A percentile compares a stretch with the other conserved stretches of the same genome.
Conservation (phyloP, 2,797 vertebrate genomes). For the Ctenopoma multispine region DNA sequence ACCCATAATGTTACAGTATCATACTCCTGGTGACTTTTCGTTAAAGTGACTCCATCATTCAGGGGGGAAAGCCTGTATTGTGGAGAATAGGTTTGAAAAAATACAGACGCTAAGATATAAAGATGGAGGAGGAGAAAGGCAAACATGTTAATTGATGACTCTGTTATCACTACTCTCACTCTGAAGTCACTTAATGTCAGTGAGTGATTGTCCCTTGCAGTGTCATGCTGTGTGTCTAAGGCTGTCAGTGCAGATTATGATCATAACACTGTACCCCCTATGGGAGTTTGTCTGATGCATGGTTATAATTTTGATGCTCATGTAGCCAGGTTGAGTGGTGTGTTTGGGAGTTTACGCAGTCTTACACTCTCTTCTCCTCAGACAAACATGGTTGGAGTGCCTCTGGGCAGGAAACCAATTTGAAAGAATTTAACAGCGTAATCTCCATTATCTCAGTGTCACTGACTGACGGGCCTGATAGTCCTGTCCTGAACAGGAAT, state of each 20-base stretch:
- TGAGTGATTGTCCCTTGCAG: not conserved
- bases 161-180: not conserved
- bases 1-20: too few relatives aligned
- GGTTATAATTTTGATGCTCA: not conserved
- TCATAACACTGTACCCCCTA: not conserved
- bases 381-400: not conserved
- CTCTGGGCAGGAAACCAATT: not conserved
- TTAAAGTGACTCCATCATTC: not conserved
- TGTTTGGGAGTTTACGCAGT: not conserved
- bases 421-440: not conserved
- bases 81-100: not conserved
- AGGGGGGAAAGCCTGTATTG: not conserved
- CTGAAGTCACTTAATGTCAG: not conserved
- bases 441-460: not conserved
- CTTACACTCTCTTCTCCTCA: too few relatives aligned
- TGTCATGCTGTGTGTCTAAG: not conserved
- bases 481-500: not conserved
- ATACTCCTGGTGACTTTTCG: too few relatives aligned
- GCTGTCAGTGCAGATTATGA: not conserved
- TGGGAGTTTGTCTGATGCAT: constrained; percentile 1
- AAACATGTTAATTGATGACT: not conserved
- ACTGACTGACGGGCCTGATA: not conserved
- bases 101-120: not conserved
- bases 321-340: not conserved
- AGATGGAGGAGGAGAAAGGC: not conserved